Percentiles rank a stretch among this genome's conserved stretches.
phyloP scores from a whole-genome alignment of 2,888 invertebrate species.

The Arctia plantaginis region DNA sequence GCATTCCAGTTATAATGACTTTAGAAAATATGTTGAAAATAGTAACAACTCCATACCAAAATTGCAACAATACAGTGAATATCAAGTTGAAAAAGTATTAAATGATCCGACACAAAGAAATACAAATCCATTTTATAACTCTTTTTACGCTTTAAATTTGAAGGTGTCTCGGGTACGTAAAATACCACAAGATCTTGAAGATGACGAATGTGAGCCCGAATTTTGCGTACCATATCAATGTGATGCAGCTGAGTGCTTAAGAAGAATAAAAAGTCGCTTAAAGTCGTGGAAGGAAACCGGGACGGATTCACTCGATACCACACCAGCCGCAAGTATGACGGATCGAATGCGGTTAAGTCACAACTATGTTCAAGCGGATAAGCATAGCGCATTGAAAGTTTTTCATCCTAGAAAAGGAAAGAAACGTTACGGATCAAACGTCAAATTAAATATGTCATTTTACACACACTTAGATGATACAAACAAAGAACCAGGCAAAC shows the following conservation, averaged over 20 bases:
- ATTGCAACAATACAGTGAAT: not conserved
- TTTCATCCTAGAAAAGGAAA: conserved; percentile 5
- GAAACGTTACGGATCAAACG: not conserved
- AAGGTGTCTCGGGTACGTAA: conserved; percentile 4
- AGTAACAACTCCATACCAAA: not conserved
- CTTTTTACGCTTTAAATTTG: conserved; percentile 38
- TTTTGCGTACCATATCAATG: conserved; percentile 42
- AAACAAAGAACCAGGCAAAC: not conserved
- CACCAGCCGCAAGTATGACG: conserved; percentile 3
- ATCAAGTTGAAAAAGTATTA: not conserved
- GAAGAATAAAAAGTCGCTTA: conserved; percentile 26
- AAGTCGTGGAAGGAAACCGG: conserved; percentile 11
- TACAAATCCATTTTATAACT: conserved; percentile 31
- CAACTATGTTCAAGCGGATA: conserved; percentile 13
- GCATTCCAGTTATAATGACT: not conserved
- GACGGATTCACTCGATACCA: not conserved
- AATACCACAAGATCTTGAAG: conserved; percentile 4
- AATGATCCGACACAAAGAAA: not conserved
- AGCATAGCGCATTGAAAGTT: conserved; percentile 2
- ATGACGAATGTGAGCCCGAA: conserved; percentile 25
- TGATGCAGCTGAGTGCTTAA: conserved; percentile 36
- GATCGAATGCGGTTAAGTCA: not conserved
- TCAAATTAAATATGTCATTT: conserved; percentile 13
- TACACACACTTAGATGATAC: conserved; percentile 12
- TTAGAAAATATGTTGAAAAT: not conserved